Conservation (phyloP, 2,888 invertebrate species). For the Carabus problematicus region DNA sequence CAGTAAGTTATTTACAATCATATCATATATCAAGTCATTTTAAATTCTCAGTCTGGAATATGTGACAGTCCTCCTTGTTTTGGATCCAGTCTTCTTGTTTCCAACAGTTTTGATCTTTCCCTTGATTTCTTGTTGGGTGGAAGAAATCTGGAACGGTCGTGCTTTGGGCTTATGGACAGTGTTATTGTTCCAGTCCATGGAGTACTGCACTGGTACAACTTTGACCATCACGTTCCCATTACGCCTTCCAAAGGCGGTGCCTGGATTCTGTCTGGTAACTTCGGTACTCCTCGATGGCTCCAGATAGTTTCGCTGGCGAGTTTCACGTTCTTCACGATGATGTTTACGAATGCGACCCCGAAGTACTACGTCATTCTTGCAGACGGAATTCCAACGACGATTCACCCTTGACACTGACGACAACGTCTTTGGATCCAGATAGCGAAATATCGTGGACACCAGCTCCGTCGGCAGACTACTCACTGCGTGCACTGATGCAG, state of each 20-base stretch:
- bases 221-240: slow-evolving; percentile 1
- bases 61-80: no score
- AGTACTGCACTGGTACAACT: background rate
- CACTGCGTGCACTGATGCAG: background rate
- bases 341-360: background rate
- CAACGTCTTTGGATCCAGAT: background rate
- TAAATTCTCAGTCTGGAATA: no score
- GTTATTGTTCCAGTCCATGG: no score
- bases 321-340: background rate
- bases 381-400: slow-evolving; percentile 5
- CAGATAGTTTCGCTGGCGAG: background rate
- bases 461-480: slow-evolving; percentile 10
- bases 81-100: no score
- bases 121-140: no score
- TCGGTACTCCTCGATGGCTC: background rate
- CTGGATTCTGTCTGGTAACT: background rate
- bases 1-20: no score
- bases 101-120: no score
- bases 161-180: no score
- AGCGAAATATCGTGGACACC: background rate
- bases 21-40: no score
- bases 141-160: no score
- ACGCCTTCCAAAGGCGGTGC: background rate
- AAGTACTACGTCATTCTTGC: background rate
- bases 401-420: background rate